Evolutionary conservation across 2,797 vertebrate genomes (phyloP).

Genomic region (Remorina albescens): DNA sequence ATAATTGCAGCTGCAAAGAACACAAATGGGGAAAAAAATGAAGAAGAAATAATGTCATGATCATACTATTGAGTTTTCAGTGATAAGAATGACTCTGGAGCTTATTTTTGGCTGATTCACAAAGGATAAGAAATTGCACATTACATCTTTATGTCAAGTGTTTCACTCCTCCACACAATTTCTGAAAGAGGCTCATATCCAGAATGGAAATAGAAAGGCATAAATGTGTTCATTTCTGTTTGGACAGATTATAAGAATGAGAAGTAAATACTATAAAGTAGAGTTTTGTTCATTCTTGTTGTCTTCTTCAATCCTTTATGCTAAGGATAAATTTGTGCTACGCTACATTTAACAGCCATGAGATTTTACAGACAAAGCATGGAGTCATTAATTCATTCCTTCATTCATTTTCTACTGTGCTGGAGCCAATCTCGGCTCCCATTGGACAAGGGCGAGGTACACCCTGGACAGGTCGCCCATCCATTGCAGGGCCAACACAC

Average conservation of each 20-base stretch:
- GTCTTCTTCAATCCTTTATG: background rate
- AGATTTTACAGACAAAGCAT: background rate
- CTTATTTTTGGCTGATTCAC: background rate
- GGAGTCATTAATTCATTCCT: background rate
- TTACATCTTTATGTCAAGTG: background rate
- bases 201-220: background rate
- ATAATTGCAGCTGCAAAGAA: slow-evolving; percentile 43
- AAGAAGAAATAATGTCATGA: background rate
- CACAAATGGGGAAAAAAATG: slow-evolving; percentile 12
- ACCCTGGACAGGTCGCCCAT: no score
- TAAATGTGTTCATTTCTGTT: background rate
- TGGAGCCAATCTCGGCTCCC: no score
- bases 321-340: background rate
- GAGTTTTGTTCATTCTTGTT: background rate
- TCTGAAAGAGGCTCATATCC: background rate
- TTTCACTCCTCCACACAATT: background rate
- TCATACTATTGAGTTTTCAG: background rate
- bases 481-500: no score
- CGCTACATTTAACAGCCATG: background rate
- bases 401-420: no score
- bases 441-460: no score
- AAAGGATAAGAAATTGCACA: background rate
- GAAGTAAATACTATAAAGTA: background rate
- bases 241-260: background rate
- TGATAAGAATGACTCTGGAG: background rate